phyloP scores from a whole-genome alignment of 1,140 invertebrate species.

The Microplitis demolitor region DNA sequence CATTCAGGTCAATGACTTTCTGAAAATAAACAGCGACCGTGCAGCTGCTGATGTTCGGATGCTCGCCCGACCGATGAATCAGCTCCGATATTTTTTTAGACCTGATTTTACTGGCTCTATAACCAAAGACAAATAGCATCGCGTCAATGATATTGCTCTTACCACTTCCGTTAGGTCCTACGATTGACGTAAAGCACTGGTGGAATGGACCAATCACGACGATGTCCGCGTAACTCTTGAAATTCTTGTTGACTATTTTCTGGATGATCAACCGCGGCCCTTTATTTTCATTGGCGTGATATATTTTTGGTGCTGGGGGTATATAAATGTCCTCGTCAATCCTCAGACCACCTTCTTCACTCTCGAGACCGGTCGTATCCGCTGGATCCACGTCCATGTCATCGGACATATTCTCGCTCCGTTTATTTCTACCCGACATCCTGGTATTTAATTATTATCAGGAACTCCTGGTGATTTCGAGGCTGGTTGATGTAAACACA shows the following conservation, averaged over 20 bases:
- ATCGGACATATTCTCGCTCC: too few relatives aligned
- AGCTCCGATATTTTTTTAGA: conserved; percentile 94
- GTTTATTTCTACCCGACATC: too few relatives aligned
- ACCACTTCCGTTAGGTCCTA: conserved; percentile 99
- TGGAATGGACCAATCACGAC: conserved; percentile 83
- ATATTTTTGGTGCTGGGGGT: conserved; percentile 78
- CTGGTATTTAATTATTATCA: too few relatives aligned
- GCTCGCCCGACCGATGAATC: conserved; percentile 91
- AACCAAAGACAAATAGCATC: conserved; percentile 99
- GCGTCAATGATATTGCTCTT: conserved; percentile 99
- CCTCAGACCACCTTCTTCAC: conserved; percentile 66
- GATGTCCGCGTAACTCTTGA: conserved; percentile 95
- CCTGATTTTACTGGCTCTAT: conserved; percentile 92
- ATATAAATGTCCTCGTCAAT: conserved; percentile 85
- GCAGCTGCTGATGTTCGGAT: conserved; percentile 79
- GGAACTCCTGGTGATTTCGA: too few relatives aligned
- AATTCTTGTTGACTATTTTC: conserved; percentile 91
- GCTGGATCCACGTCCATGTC: too few relatives aligned
- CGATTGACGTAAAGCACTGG: conserved; percentile 94
- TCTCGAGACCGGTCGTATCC: too few relatives aligned
- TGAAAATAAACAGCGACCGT: conserved; percentile 92
- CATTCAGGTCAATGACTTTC: conserved; percentile 78
- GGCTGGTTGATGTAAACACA: too few relatives aligned
- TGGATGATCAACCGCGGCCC: conserved; percentile 88
- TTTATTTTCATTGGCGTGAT: conserved; percentile 70